phyloP scores from a whole-genome alignment of 2,888 invertebrate species.

The Parasteatoda lunata region DNA sequence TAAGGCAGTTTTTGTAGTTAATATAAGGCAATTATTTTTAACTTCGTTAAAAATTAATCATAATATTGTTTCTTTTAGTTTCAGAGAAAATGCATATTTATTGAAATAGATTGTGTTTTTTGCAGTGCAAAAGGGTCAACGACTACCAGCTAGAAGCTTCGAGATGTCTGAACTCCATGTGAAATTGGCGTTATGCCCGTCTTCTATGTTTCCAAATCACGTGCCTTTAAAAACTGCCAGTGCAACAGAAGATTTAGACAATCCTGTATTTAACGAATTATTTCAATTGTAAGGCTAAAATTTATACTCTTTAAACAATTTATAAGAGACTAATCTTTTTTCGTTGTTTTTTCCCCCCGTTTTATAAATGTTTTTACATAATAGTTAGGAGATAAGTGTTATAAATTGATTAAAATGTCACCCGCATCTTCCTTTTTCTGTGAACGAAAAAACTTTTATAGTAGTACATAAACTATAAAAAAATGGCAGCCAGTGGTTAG shows the following conservation, averaged over 20 bases:
- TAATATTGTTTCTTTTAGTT: neutral
- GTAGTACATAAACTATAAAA: too few species aligned
- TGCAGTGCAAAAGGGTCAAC: slow-evolving; percentile 58
- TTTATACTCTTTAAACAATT: neutral
- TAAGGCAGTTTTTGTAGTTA: too few species aligned
- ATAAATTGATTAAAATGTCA: too few species aligned
- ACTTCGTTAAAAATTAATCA: too few species aligned
- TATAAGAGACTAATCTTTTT: neutral
- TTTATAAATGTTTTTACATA: too few species aligned
- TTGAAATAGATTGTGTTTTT: neutral
- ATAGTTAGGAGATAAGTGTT: too few species aligned
- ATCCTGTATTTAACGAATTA: slow-evolving; percentile 49
- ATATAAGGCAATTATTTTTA: too few species aligned
- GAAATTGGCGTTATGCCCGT: slow-evolving; percentile 38
- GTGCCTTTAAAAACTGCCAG: slow-evolving; percentile 34
- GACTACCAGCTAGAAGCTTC: slow-evolving; percentile 40
- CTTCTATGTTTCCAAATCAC: slow-evolving; percentile 44
- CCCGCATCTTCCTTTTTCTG: too few species aligned
- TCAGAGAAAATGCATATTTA: neutral
- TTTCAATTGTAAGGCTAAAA: slow-evolving; percentile 53
- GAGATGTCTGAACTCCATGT: slow-evolving; percentile 55
- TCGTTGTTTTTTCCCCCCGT: neutral
- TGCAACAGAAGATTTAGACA: slow-evolving; percentile 52
- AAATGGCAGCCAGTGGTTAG: too few species aligned
- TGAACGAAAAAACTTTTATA: too few species aligned